Percentiles rank a stretch among this genome's conserved stretches.
These are phyloP conservation scores for Hypsibius dujardini DNA, from an alignment of 1,140 invertebrate species.

Conservation along the genomic window DNA sequence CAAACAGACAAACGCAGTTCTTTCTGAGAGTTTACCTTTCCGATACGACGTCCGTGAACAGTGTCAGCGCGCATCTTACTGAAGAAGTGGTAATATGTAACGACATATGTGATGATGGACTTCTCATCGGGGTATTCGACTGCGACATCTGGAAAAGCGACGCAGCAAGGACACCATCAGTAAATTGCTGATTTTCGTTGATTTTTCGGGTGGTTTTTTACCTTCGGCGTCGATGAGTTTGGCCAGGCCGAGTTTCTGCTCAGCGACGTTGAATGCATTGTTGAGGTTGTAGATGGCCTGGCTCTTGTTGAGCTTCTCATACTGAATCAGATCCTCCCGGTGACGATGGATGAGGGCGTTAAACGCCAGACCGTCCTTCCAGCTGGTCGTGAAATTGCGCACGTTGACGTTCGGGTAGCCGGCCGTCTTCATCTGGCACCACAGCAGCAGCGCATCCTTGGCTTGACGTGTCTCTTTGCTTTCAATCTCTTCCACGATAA, in stretches of 20 bases:
- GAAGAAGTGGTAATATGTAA: constrained; percentile 99
- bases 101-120: constrained; percentile 98
- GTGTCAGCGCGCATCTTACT: constrained; percentile 99
- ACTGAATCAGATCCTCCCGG: constrained; percentile 69
- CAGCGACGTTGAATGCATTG: constrained; percentile 92
- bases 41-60: constrained; percentile 91
- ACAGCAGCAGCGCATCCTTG: constrained; percentile 78
- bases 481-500: constrained; percentile 96
- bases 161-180: constrained; percentile 3
- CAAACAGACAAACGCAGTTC: neutral
- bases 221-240: constrained; percentile 94
- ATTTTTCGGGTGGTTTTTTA: constrained; percentile 26
- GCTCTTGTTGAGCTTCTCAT: constrained; percentile 84
- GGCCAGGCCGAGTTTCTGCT: constrained; percentile 88
- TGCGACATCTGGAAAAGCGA: constrained; percentile 56
- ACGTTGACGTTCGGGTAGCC: constrained; percentile 99
- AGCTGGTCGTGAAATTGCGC: constrained; percentile 96
- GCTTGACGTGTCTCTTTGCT: constrained; percentile 94
- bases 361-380: constrained; percentile 95
- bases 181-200: constrained; percentile 19
- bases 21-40: constrained; percentile 42
- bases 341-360: constrained; percentile 99
- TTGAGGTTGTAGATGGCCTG: constrained; percentile 95
- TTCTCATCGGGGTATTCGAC: constrained; percentile 99
- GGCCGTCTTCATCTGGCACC: constrained; percentile 99